Conservation (phyloP, 2,888 invertebrate genomes). For the Apocheima hispidaria region DNA sequence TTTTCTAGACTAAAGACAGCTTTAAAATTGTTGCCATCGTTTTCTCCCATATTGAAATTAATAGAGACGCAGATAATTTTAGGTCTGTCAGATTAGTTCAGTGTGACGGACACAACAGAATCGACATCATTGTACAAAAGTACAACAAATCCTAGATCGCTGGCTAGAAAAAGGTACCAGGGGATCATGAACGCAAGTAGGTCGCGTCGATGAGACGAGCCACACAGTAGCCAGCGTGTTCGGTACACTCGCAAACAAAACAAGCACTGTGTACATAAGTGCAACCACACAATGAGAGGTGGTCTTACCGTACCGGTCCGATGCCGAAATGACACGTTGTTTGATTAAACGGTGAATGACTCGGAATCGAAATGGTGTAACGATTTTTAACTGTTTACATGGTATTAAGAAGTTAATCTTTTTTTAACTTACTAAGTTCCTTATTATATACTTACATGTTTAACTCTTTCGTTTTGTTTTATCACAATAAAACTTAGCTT, state of each 20-base stretch:
- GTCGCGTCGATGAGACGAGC: constrained; percentile 50
- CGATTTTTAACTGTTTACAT: constrained; percentile 2
- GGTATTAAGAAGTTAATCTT: too few species aligned
- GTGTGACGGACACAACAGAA: too few species aligned
- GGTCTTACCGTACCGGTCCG: constrained; percentile 35
- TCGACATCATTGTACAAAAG: background rate
- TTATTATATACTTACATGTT: too few species aligned
- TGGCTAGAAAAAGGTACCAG: constrained; percentile 54
- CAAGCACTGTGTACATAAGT: constrained; percentile 46
- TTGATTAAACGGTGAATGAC: constrained; percentile 34
- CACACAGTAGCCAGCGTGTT: constrained; percentile 28
- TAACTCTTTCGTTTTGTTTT: too few species aligned
- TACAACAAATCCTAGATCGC: constrained; percentile 45
- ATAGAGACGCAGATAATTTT: too few species aligned
- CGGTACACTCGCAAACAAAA: constrained; percentile 32
- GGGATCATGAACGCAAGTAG: constrained; percentile 53
- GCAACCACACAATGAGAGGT: constrained; percentile 52
- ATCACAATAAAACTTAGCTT: too few species aligned
- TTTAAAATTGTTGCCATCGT: too few species aligned
- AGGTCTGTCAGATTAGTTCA: too few species aligned
- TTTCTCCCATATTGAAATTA: too few species aligned
- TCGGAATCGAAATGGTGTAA: constrained; percentile 12
- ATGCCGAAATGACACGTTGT: constrained; percentile 28
- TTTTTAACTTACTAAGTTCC: too few species aligned
- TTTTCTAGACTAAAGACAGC: too few species aligned